These are phyloP conservation scores for Parnassius smintheus DNA, from an alignment of 2,888 invertebrate genomes.

Conservation along the genomic window DNA sequence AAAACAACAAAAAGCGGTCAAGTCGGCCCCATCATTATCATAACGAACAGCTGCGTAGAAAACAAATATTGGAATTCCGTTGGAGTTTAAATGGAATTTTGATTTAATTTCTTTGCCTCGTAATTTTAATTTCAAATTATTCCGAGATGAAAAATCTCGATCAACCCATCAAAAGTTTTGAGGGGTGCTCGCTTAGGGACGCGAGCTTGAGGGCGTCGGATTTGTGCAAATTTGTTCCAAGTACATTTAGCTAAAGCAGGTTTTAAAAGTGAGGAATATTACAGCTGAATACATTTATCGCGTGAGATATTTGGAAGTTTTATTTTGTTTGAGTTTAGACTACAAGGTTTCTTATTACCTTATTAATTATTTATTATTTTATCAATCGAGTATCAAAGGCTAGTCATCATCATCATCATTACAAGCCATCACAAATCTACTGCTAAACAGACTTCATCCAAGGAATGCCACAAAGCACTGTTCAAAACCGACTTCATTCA, in stretches of 20 bases:
- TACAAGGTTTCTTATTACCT: too few relatives aligned
- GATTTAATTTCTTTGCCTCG: conserved; percentile 75
- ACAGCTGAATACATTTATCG: background rate
- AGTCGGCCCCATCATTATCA: conserved; percentile 36
- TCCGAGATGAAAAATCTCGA: conserved; percentile 75
- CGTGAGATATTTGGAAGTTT: background rate
- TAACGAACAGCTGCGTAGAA: conserved; percentile 58
- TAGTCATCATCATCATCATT: too few relatives aligned
- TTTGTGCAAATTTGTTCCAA: conserved; percentile 20
- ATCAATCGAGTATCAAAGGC: too few relatives aligned
- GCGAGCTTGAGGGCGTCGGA: background rate
- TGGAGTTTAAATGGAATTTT: conserved; percentile 75
- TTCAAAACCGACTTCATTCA: too few relatives aligned
- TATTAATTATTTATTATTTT: too few relatives aligned
- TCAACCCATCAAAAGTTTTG: conserved; percentile 67
- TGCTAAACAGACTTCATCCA: too few relatives aligned
- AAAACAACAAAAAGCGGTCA: conserved; percentile 21
- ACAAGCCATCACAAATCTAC: too few relatives aligned
- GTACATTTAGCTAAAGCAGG: conserved; percentile 3
- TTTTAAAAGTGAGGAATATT: too few relatives aligned
- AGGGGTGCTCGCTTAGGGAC: conserved; percentile 4
- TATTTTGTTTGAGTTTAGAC: too few relatives aligned
- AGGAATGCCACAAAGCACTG: too few relatives aligned
- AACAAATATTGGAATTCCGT: conserved; percentile 66
- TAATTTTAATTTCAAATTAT: conserved; percentile 78